Percentiles rank a stretch among this genome's conserved stretches.
phyloP scores from a whole-genome alignment of 23 tunicate genomes.

The Botrylloides violaceus region DNA sequence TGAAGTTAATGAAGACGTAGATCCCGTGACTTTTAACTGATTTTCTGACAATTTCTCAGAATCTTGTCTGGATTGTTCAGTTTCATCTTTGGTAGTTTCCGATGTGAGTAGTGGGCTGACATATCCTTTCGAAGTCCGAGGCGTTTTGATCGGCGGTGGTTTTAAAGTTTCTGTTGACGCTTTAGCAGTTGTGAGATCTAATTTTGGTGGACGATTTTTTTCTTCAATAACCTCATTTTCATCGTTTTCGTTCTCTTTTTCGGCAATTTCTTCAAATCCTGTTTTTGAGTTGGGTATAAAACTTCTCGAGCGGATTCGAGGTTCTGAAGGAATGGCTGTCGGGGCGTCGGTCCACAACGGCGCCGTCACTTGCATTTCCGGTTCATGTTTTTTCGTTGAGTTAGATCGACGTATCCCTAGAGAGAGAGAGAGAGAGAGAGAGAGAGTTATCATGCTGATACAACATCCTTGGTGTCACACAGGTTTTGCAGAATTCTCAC shows the following conservation, averaged over 20 bases:
- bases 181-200: not conserved
- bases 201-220: not conserved
- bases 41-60: too few species aligned
- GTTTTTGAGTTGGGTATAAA: not conserved
- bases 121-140: conserved; percentile 10
- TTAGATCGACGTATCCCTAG: not conserved
- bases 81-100: too few species aligned
- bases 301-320: conserved; percentile 11
- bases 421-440: too few species aligned
- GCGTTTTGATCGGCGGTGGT: conserved; percentile 13
- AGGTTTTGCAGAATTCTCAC: too few species aligned
- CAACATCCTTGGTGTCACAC: too few species aligned
- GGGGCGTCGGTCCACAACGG: conserved; percentile 30
- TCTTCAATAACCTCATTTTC: not conserved
- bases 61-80: too few species aligned
- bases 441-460: too few species aligned
- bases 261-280: not conserved
- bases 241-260: not conserved
- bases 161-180: not conserved
- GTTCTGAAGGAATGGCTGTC: not conserved
- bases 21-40: too few species aligned
- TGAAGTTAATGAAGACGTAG: too few species aligned
- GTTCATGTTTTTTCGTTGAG: conserved; percentile 19
- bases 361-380: conserved; percentile 22
- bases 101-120: not conserved